Percentiles rank a stretch among this genome's conserved stretches.
Conservation (phyloP, 2,797 vertebrate species). For the Galagoides demidoff region DNA sequence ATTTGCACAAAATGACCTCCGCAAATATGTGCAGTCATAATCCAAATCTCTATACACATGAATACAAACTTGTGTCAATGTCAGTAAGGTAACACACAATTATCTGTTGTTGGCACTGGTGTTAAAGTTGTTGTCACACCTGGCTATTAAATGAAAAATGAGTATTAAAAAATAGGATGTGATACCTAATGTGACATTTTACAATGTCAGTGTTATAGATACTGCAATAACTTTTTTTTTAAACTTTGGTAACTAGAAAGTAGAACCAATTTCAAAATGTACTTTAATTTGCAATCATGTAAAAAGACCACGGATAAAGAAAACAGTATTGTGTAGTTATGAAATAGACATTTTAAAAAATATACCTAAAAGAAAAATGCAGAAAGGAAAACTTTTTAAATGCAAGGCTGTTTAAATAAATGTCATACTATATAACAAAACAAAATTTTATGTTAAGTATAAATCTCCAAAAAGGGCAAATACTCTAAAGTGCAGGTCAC, state of each 20-base stretch:
- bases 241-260: neutral
- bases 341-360: neutral
- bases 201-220: neutral
- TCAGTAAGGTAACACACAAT: neutral
- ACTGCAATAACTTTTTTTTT: neutral
- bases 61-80: neutral
- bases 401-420: neutral
- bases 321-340: neutral
- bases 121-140: neutral
- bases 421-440: neutral
- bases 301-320: neutral
- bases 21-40: neutral
- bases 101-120: neutral
- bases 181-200: neutral
- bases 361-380: neutral
- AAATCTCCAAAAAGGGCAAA: neutral
- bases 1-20: constrained; percentile 43
- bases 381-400: neutral
- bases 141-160: neutral
- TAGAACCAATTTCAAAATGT: neutral
- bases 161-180: neutral
- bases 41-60: neutral
- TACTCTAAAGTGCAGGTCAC: neutral
- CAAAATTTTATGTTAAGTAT: constrained; percentile 7
- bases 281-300: neutral